Conservation (phyloP, 2,888 invertebrate species). For the Polyploca ridens region DNA sequence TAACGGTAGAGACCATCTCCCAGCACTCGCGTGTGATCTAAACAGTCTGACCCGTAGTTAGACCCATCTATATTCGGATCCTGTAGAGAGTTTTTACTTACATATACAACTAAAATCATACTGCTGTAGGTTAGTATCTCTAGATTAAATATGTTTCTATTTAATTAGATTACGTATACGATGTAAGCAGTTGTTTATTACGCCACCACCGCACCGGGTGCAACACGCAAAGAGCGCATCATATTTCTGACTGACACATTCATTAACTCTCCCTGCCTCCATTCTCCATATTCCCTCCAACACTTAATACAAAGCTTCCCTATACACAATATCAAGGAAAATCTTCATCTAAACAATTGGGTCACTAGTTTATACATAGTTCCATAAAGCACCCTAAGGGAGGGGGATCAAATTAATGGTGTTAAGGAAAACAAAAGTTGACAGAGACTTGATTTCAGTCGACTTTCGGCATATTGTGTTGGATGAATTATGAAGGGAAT, state of each 20-base stretch:
- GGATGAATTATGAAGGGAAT: slow-evolving; percentile 1
- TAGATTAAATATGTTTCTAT: too few species aligned
- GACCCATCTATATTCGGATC: too few species aligned
- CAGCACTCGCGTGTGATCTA: too few species aligned
- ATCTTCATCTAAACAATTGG: slow-evolving; percentile 42
- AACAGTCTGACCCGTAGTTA: too few species aligned
- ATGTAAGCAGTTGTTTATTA: slow-evolving; percentile 13
- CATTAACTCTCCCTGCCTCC: slow-evolving; percentile 42
- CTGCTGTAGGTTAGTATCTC: too few species aligned
- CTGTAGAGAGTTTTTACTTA: too few species aligned
- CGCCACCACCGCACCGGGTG: neutral
- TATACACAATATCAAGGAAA: slow-evolving; percentile 26
- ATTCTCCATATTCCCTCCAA: slow-evolving; percentile 19
- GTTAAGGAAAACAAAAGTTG: slow-evolving; percentile 23
- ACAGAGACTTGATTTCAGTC: slow-evolving; percentile 1
- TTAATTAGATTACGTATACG: neutral
- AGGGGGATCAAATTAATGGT: slow-evolving; percentile 23
- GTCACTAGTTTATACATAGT: slow-evolving; percentile 33
- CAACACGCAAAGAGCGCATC: slow-evolving; percentile 36
- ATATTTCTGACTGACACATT: slow-evolving; percentile 49
- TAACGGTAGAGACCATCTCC: too few species aligned
- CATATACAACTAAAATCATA: too few species aligned
- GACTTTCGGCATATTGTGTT: slow-evolving; percentile 4
- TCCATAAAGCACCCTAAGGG: slow-evolving; percentile 11
- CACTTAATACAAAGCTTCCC: slow-evolving; percentile 40